Conservation (phyloP, 2,113 vertebrate genomes). For the Geothlypis trichas region DNA sequence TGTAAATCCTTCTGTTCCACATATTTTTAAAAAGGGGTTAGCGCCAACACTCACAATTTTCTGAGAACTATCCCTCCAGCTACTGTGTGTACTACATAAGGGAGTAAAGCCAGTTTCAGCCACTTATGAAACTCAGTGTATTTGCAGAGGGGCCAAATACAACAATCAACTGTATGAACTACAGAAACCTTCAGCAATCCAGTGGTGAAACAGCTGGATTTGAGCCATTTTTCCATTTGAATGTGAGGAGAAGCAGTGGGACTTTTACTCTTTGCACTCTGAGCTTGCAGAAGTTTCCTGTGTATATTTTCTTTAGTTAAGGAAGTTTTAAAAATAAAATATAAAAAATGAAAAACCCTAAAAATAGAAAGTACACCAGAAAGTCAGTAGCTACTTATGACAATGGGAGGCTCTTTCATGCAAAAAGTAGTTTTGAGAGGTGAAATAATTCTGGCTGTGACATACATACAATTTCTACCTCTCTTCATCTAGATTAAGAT, state of each 20-base stretch:
- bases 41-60: constrained; percentile 60
- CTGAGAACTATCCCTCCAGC: constrained; percentile 23
- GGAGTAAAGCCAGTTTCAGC: constrained; percentile 40
- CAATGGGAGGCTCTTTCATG: not conserved
- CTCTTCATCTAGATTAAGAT: not conserved
- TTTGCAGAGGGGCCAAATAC: constrained; percentile 56
- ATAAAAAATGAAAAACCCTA: accelerated
- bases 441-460: not conserved
- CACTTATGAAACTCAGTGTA: constrained; percentile 29
- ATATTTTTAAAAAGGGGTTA: constrained; percentile 24
- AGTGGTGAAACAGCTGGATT: constrained; percentile 18
- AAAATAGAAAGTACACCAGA: not conserved
- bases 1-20: constrained; percentile 62
- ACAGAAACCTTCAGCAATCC: constrained; percentile 38
- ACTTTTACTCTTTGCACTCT: not conserved
- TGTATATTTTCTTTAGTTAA: constrained; percentile 25
- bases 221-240: constrained; percentile 57
- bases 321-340: not conserved
- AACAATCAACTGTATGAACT: constrained; percentile 59
- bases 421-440: not conserved
- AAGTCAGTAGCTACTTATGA: not conserved
- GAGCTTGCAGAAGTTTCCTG: constrained; percentile 10
- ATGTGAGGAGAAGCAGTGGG: not conserved
- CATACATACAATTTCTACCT: not conserved
- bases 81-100: constrained; percentile 33